These are phyloP conservation scores for Galeruca laticollis DNA, from an alignment of 2,888 invertebrate genomes.

Conservation along the genomic window DNA sequence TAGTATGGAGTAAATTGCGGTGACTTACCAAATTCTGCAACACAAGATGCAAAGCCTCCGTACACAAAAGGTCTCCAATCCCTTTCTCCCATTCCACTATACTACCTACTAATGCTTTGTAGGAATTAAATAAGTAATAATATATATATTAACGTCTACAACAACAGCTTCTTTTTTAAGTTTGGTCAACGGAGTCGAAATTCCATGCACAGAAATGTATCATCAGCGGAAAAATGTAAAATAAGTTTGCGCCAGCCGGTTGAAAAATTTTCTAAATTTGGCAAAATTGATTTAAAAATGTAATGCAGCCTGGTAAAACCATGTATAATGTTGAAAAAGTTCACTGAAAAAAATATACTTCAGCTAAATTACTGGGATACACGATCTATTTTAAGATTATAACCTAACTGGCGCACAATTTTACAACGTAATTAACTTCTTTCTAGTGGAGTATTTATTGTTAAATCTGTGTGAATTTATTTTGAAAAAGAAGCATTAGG, in stretches of 20 bases:
- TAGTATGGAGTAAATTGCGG: not conserved
- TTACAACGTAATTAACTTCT: not conserved
- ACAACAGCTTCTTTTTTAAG: slow-evolving; percentile 28
- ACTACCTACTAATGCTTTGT: slow-evolving; percentile 42
- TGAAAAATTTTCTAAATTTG: slow-evolving; percentile 3
- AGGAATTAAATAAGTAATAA: slow-evolving; percentile 22
- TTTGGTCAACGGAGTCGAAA: slow-evolving; percentile 44
- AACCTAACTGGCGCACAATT: slow-evolving; percentile 4
- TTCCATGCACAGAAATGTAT: slow-evolving; percentile 37
- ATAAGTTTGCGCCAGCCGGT: not conserved
- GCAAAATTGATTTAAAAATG: not conserved
- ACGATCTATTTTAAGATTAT: slow-evolving; percentile 19
- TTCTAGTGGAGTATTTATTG: not conserved
- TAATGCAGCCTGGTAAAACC: not conserved
- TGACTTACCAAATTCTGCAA: slow-evolving; percentile 89
- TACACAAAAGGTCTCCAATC: slow-evolving; percentile 96
- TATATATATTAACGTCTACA: not conserved
- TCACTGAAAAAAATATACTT: not conserved
- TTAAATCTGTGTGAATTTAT: no score
- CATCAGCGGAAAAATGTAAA: slow-evolving; percentile 38
- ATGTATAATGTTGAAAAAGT: not conserved
- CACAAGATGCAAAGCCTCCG: slow-evolving; percentile 93
- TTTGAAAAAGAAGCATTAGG: no score
- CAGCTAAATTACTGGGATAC: slow-evolving; percentile 9
- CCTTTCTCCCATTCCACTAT: slow-evolving; percentile 78